Evolutionary conservation across 1,140 invertebrate species (phyloP).

Genomic region (Vanessa tameamea): DNA sequence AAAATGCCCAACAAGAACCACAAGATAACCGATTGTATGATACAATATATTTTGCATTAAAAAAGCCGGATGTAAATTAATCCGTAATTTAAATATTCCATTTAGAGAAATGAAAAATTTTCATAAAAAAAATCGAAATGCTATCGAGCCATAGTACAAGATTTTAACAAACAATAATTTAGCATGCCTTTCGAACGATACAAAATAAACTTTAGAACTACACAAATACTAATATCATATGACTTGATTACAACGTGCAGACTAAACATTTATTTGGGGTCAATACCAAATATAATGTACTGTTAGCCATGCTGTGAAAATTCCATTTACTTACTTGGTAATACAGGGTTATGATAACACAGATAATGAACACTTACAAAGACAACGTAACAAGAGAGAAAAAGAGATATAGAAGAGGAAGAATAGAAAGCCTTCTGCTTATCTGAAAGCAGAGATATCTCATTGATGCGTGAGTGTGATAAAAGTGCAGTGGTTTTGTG

Average conservation of each 20-base stretch:
- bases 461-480: slow-evolving; percentile 64
- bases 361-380: slow-evolving; percentile 58
- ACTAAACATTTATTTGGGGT: slow-evolving; percentile 73
- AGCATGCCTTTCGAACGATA: slow-evolving; percentile 65
- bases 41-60: slow-evolving; percentile 36
- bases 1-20: slow-evolving; percentile 80
- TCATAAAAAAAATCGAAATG: slow-evolving; percentile 22
- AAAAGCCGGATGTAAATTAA: slow-evolving; percentile 31
- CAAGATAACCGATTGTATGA: slow-evolving; percentile 66
- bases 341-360: slow-evolving; percentile 58
- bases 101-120: slow-evolving; percentile 17
- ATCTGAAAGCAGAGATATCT: slow-evolving; percentile 52
- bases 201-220: slow-evolving; percentile 62
- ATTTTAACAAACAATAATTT: slow-evolving; percentile 41
- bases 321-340: slow-evolving; percentile 56
- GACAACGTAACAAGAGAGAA: slow-evolving; percentile 58
- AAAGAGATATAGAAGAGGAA: slow-evolving; percentile 57
- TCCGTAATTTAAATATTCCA: slow-evolving; percentile 20
- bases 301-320: slow-evolving; percentile 75
- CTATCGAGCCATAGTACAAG: slow-evolving; percentile 26
- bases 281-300: slow-evolving; percentile 65
- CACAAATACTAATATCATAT: slow-evolving; percentile 66
- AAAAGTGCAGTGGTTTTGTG: slow-evolving; percentile 63
- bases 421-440: slow-evolving; percentile 53
- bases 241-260: slow-evolving; percentile 75